phyloP scores from a whole-genome alignment of 2,113 vertebrate species.

The Peucedramus taeniatus region DNA sequence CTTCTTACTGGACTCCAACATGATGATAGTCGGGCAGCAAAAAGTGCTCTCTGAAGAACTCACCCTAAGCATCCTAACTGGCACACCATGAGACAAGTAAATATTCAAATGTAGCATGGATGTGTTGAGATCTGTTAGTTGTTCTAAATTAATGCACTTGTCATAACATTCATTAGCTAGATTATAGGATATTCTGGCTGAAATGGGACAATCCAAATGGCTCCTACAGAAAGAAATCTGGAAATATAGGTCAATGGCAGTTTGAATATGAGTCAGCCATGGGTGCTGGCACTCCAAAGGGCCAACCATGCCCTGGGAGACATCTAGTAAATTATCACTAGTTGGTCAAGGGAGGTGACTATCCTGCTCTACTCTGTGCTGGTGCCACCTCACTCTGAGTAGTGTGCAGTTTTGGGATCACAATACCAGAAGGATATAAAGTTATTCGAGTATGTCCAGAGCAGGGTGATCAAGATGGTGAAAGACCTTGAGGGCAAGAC shows the following conservation, averaged over 20 bases:
- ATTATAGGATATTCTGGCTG: not conserved
- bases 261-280: fast-evolving
- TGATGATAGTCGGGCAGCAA: not conserved
- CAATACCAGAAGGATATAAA: not conserved
- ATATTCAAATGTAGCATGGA: not conserved
- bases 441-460: not conserved
- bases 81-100: not conserved
- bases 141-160: not conserved
- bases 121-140: not conserved
- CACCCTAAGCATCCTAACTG: not conserved
- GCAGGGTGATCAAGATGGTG: not conserved
- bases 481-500: not conserved
- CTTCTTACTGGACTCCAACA: not conserved
- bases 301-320: fast-evolving
- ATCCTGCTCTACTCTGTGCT: not conserved
- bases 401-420: not conserved
- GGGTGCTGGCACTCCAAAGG: not conserved
- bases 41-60: not conserved
- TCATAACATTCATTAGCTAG: not conserved
- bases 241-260: fast-evolving
- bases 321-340: not conserved
- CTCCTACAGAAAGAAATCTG: not conserved
- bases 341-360: fast-evolving
- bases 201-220: not conserved
- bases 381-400: fast-evolving